A percentile compares a stretch with the other conserved stretches of the same genome.
These are phyloP conservation scores for Brenthis hecate DNA, from an alignment of 2,888 invertebrate species.

Conservation along the genomic window DNA sequence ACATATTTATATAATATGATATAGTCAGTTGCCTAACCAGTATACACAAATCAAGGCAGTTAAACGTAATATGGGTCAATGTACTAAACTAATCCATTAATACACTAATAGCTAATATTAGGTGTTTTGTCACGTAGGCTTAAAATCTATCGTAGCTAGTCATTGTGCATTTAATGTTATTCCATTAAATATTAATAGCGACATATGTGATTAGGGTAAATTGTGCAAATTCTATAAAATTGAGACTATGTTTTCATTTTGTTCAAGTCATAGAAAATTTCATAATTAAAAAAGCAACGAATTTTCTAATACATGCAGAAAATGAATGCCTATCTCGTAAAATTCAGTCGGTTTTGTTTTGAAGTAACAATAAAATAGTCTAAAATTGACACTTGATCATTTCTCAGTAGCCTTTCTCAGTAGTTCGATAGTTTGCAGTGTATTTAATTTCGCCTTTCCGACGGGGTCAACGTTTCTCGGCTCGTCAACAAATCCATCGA, in stretches of 20 bases:
- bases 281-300: too few species aligned
- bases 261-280: too few species aligned
- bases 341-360: neutral
- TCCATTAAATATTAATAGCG: neutral
- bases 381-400: constrained; percentile 20
- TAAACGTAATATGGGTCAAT: constrained; percentile 36
- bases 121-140: constrained; percentile 60
- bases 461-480: constrained; percentile 77
- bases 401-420: constrained; percentile 25
- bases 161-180: constrained; percentile 22
- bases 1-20: neutral
- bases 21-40: constrained; percentile 9
- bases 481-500: constrained; percentile 79
- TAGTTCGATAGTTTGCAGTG: constrained; percentile 60
- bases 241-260: neutral
- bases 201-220: neutral
- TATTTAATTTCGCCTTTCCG: constrained; percentile 64
- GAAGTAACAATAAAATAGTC: neutral
- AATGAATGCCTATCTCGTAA: too few species aligned
- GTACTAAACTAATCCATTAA: constrained; percentile 40
- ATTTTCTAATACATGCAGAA: too few species aligned
- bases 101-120: constrained; percentile 35
- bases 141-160: constrained; percentile 51
- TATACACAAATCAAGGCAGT: constrained; percentile 20
- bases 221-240: neutral